These are phyloP conservation scores for Myotis davidii DNA, from an alignment of 2,113 vertebrate genomes.

Conservation along the genomic window DNA sequence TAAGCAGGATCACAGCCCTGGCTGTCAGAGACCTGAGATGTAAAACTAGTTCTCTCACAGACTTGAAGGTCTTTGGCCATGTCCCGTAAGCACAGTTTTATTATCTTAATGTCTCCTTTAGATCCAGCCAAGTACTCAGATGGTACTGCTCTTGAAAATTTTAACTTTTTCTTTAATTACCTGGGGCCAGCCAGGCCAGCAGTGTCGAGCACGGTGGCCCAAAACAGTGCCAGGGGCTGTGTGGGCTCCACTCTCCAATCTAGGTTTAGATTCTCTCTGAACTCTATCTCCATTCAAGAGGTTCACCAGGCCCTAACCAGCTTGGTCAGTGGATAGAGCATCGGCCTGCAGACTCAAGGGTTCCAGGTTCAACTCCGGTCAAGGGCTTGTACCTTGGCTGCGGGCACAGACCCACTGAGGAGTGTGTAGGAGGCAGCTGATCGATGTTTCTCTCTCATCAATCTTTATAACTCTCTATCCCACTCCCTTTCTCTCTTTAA, in stretches of 20 bases:
- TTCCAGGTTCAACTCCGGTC: too few species aligned
- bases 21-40: neutral
- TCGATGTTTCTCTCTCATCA: too few species aligned
- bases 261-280: neutral
- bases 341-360: too few species aligned
- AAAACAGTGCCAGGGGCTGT: neutral
- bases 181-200: neutral
- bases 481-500: too few species aligned
- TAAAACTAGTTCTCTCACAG: neutral
- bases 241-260: neutral
- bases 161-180: neutral
- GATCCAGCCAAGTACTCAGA: neutral
- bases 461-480: too few species aligned
- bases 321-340: too few species aligned
- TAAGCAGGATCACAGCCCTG: neutral
- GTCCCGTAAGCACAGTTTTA: neutral
- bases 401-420: too few species aligned
- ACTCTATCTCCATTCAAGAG: neutral
- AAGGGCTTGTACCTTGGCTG: too few species aligned
- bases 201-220: neutral
- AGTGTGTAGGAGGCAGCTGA: too few species aligned
- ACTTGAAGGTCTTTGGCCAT: neutral
- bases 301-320: neutral
- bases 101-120: neutral
- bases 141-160: neutral